Evolutionary conservation across 2,888 invertebrate genomes (phyloP).

Genomic region (Scaptomyza cyrtandrae): DNA sequence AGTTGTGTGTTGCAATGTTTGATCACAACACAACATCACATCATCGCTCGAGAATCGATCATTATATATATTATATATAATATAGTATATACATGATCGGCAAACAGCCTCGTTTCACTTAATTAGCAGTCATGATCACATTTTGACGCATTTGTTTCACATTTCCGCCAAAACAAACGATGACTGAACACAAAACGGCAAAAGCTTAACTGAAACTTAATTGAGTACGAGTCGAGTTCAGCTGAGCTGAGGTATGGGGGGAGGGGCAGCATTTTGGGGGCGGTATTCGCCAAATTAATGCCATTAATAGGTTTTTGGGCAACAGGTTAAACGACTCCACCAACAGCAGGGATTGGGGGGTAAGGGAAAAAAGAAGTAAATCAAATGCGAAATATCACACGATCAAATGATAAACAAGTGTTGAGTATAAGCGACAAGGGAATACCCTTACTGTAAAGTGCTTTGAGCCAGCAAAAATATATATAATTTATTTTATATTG

Average conservation of each 20-base stretch:
- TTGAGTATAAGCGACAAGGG: not conserved
- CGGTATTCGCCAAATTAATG: slow-evolving; percentile 38
- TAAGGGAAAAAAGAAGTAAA: not conserved
- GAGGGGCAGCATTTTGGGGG: not conserved
- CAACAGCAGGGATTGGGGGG: slow-evolving; percentile 6
- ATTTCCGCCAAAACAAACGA: slow-evolving; percentile 42
- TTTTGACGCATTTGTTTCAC: slow-evolving; percentile 47
- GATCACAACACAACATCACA: too few species aligned
- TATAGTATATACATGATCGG: slow-evolving; percentile 7
- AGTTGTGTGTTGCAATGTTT: not conserved
- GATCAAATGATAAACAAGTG: slow-evolving; percentile 27
- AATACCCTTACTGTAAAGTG: slow-evolving; percentile 5
- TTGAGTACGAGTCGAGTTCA: slow-evolving; percentile 22
- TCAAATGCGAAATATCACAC: slow-evolving; percentile 55
- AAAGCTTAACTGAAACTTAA: slow-evolving; percentile 24
- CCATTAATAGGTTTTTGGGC: slow-evolving; percentile 53
- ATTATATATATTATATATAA: not conserved
- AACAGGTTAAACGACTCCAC: slow-evolving; percentile 58
- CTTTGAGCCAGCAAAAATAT: too few species aligned
- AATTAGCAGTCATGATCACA: slow-evolving; percentile 58
- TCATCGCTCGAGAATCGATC: slow-evolving; percentile 31
- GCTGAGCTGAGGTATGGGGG: not conserved
- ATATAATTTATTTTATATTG: too few species aligned
- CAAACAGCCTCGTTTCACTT: slow-evolving; percentile 44
- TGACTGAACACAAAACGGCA: slow-evolving; percentile 14